phyloP scores from a whole-genome alignment of 2,888 invertebrate species.

The Chrysolina americana region DNA sequence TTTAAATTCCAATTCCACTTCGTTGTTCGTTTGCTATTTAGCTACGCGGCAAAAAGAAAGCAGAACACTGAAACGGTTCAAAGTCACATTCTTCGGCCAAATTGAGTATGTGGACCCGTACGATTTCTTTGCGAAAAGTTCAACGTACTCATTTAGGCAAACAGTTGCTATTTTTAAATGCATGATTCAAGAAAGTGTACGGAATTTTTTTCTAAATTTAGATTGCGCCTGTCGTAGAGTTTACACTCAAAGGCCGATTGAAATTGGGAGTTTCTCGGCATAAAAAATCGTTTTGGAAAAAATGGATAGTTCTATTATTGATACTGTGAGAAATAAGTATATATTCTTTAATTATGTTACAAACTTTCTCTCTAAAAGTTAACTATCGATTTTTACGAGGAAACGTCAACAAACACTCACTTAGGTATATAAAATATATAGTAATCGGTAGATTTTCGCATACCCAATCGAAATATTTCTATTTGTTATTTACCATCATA shows the following conservation, averaged over 20 bases:
- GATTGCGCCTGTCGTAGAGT: constrained; percentile 29
- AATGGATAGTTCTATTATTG: no score
- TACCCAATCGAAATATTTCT: no score
- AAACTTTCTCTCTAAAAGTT: no score
- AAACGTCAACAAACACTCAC: no score
- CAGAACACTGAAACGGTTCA: neutral
- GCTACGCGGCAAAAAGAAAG: constrained; percentile 23
- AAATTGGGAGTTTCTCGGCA: neutral
- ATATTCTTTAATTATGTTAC: no score
- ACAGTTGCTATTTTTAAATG: constrained; percentile 51
- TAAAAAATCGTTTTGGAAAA: neutral
- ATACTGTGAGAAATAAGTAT: no score
- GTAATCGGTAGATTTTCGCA: no score
- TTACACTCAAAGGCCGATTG: constrained; percentile 16
- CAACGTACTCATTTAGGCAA: constrained; percentile 50
- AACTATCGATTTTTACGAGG: no score
- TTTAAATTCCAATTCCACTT: neutral
- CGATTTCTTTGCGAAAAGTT: constrained; percentile 50
- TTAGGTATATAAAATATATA: no score
- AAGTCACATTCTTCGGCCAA: constrained; percentile 22
- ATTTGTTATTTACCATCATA: no score
- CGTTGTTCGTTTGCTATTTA: neutral
- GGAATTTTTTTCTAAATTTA: constrained; percentile 48
- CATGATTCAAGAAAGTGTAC: constrained; percentile 42
- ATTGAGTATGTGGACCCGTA: constrained; percentile 20